Percentiles rank a stretch among this genome's conserved stretches.
Evolutionary conservation across 2,888 invertebrate genomes (phyloP).

Genomic region (Sminthurides aquaticus): DNA sequence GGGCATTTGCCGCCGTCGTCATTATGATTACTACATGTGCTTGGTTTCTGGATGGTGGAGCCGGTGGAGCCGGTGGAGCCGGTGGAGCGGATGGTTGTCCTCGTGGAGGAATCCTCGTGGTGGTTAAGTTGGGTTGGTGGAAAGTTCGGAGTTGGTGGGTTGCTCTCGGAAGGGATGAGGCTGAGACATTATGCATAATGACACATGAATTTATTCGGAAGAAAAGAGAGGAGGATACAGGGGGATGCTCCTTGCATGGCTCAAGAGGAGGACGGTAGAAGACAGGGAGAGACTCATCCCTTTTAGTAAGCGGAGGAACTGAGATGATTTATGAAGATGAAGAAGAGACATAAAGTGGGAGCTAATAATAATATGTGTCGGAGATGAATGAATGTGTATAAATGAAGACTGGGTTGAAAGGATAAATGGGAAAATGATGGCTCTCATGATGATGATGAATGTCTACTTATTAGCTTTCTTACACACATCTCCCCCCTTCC

Average conservation of each 20-base stretch:
- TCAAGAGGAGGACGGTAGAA: not conserved
- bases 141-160: no score
- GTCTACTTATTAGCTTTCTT: conserved; percentile 19
- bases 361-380: conserved; percentile 19
- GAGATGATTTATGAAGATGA: conserved; percentile 21
- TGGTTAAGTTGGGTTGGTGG: no score
- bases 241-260: not conserved
- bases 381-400: conserved; percentile 15
- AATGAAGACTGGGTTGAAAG: conserved; percentile 9
- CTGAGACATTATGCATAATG: not conserved
- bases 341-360: conserved; percentile 19
- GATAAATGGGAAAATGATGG: conserved; percentile 20
- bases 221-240: not conserved
- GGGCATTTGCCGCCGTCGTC: no score
- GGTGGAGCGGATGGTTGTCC: no score
- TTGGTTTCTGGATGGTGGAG: no score
- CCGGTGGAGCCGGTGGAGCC: no score
- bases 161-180: not conserved
- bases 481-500: conserved; percentile 9
- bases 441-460: conserved; percentile 19
- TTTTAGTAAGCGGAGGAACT: not conserved
- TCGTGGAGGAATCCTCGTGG: no score
- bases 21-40: no score
- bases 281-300: not conserved
- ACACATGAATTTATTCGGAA: not conserved